A percentile compares a stretch with the other conserved stretches of the same genome.
These are phyloP conservation scores for Prionailurus viverrinus DNA, from an alignment of 2,113 vertebrate genomes.

Conservation along the genomic window DNA sequence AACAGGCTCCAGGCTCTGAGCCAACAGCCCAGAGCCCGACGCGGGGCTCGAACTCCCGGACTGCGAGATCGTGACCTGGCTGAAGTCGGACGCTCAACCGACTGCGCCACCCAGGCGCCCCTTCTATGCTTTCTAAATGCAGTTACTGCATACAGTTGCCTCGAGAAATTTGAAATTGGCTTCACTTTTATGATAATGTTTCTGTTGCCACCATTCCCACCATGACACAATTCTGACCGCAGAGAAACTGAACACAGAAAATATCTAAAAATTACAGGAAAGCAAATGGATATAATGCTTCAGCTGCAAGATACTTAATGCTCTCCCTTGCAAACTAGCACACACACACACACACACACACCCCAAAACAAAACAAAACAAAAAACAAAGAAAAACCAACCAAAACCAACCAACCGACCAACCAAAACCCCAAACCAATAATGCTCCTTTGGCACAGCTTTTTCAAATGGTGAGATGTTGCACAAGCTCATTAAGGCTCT, in stretches of 20 bases:
- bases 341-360: too few species aligned
- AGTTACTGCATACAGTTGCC: not conserved
- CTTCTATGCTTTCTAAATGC: constrained; percentile 1
- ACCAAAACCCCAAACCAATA: too few species aligned
- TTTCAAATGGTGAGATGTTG: constrained; percentile 70
- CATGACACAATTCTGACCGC: constrained; percentile 1
- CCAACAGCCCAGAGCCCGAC: too few species aligned
- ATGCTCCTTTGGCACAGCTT: constrained; percentile 13
- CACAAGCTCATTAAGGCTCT: constrained; percentile 81
- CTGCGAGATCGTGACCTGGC: too few species aligned
- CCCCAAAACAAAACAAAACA: too few species aligned
- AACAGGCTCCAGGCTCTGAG: too few species aligned
- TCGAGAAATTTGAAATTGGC: constrained; percentile 26
- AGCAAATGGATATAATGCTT: constrained; percentile 37
- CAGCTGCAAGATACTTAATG: constrained; percentile 42
- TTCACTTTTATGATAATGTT: not conserved
- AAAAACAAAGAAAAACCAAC: not conserved
- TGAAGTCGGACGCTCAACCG: too few species aligned
- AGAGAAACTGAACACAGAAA: constrained; percentile 18
- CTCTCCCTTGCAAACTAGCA: constrained; percentile 47
- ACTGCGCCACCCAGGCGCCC: too few species aligned
- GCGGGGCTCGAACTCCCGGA: too few species aligned
- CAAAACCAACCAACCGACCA: too few species aligned
- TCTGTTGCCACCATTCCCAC: constrained; percentile 17
- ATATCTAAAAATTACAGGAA: not conserved